Evolutionary conservation across 2,797 vertebrate species (phyloP).

Genomic region (Coregonus ussuriensis): DNA sequence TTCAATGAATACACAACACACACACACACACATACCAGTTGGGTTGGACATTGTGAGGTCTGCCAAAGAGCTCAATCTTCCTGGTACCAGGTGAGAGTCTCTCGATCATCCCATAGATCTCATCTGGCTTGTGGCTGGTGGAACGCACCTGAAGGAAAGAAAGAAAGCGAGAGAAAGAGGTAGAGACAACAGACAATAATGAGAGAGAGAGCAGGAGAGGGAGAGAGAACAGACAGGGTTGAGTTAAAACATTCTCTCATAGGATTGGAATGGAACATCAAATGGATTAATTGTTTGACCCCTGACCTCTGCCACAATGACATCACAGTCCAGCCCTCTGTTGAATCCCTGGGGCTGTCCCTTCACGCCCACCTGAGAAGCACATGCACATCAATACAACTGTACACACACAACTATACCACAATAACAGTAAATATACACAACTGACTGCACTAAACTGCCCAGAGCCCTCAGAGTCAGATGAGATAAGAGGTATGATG

Average conservation of each 20-base stretch:
- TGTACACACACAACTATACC: background rate
- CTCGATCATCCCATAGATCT: slow-evolving; percentile 97
- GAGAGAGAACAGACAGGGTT: background rate
- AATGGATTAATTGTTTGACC: background rate
- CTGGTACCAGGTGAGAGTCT: slow-evolving; percentile 92
- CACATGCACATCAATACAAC: background rate
- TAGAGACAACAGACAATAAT: no score
- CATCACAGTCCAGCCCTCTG: slow-evolving; percentile 91
- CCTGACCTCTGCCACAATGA: slow-evolving; percentile 91
- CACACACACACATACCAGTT: slow-evolving; percentile 82
- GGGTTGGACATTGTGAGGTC: slow-evolving; percentile 92
- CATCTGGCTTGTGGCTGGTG: slow-evolving; percentile 94
- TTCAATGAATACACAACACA: background rate
- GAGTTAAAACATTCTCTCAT: background rate
- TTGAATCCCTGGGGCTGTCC: slow-evolving; percentile 94
- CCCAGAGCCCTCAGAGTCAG: background rate
- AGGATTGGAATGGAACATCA: background rate
- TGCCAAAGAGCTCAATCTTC: slow-evolving; percentile 92
- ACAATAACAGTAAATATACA: slow-evolving; percentile 9
- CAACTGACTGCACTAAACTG: background rate
- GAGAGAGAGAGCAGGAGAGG: no score
- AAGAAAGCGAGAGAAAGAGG: no score
- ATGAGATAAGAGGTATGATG: background rate
- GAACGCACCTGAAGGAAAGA: slow-evolving; percentile 82
- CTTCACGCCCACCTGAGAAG: slow-evolving; percentile 87